These are phyloP conservation scores for Apteryx owenii DNA, from an alignment of 2,113 vertebrate genomes.

Conservation along the genomic window DNA sequence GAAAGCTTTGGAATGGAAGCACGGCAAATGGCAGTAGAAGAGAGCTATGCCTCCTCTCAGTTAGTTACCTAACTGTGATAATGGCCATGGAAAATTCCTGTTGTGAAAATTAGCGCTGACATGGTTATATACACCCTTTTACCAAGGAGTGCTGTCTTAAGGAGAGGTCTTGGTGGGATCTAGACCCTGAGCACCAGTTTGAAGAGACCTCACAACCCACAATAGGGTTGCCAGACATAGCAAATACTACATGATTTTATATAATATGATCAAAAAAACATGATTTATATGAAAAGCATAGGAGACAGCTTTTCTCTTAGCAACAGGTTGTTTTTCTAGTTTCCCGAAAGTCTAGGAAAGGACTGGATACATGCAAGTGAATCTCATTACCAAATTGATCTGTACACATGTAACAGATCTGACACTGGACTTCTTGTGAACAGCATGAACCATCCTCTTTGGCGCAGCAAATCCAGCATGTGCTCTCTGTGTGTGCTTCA, in stretches of 20 bases:
- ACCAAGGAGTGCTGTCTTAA: not conserved
- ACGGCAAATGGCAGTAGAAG: not conserved
- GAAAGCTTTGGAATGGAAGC: not conserved
- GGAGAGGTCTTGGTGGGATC: not conserved
- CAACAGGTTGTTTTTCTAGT: not conserved
- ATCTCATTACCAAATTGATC: not conserved
- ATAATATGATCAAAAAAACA: not conserved
- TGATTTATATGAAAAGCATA: not conserved
- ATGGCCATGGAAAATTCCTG: not conserved
- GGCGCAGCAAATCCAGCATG: accelerated
- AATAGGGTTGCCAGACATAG: not conserved
- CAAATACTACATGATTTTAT: not conserved
- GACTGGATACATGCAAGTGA: not conserved
- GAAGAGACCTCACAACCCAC: not conserved
- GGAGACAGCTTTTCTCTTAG: not conserved
- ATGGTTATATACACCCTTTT: not conserved
- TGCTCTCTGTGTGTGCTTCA: accelerated
- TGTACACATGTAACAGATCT: not conserved
- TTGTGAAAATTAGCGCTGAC: not conserved
- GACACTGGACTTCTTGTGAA: not conserved
- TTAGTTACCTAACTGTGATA: not conserved
- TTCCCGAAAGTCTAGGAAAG: too few relatives aligned
- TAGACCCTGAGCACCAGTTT: not conserved
- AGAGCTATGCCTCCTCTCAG: not conserved
- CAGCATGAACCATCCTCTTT: not conserved